phyloP scores from a whole-genome alignment of 2,888 invertebrate genomes.

The Branchinecta sandiegonensis region DNA sequence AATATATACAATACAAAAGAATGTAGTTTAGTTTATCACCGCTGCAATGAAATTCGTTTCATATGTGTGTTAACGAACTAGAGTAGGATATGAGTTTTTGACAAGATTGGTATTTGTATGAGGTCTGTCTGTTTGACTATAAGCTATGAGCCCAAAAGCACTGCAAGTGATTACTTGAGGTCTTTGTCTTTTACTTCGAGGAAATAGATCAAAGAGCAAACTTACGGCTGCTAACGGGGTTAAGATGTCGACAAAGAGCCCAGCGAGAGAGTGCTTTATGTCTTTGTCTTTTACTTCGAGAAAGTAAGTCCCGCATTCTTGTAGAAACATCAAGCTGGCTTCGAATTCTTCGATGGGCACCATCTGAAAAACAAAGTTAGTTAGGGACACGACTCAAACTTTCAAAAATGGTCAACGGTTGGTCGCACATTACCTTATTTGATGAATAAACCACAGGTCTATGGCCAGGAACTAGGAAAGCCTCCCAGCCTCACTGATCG shows the following conservation, averaged over 20 bases:
- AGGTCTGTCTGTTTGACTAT: too few species aligned
- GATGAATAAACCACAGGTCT: too few species aligned
- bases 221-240: conserved; percentile 95
- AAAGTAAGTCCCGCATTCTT: conserved; percentile 96
- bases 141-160: conserved; percentile 74
- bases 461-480: too few species aligned
- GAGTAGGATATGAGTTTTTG: not conserved
- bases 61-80: too few species aligned
- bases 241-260: conserved; percentile 94
- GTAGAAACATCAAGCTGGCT: conserved; percentile 93
- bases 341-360: conserved; percentile 99
- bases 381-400: too few species aligned
- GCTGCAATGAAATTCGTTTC: too few species aligned
- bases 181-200: conserved; percentile 96
- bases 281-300: conserved; percentile 96
- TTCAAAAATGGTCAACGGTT: too few species aligned
- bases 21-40: too few species aligned
- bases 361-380: conserved; percentile 48
- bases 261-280: conserved; percentile 92
- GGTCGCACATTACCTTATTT: too few species aligned
- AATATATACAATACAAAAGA: too few species aligned
- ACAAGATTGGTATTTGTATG: not conserved
- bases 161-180: conserved; percentile 92
- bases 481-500: too few species aligned
- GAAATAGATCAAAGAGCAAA: conserved; percentile 44